Base-by-base conservation (phyloP, 2,797 vertebrate genomes). In the Oreochromis mossambicus region DNA sequence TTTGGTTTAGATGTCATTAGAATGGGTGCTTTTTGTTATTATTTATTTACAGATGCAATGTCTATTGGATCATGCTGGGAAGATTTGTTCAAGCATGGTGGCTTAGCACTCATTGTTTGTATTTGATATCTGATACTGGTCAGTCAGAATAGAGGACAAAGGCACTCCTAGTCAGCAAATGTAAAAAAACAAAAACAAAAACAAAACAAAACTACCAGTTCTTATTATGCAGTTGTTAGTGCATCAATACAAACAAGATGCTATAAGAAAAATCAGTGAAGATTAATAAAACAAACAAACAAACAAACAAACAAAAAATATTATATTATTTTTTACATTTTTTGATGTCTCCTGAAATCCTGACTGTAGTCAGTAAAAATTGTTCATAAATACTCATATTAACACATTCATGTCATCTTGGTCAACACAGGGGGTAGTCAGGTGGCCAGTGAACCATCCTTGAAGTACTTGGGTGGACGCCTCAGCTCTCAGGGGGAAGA, bases 1-100 rank as follows among this genome's bases (percentile, higher is more conserved):
- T 94, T 88, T 58, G 85, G 90, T 87, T 86, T 58, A 78, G 87
- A 95, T 96, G 84, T 78, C 90, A 94, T 96, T 95, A 93, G 92
- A 94, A 88, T 52, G 78, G 81, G 88, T 90, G 79, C 88, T 88
- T 89, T 95, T 87, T 92, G 80, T 93, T 92, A 91, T 93, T 92
- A 88, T 93, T 93, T 90, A 93, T 94, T 94, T 89, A 94, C 88
- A 88, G 41, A 70, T 41, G 51, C 83, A 34, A 77, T 50, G 87
- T 88, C 86, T 93, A 96, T 94, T 93, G 92, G 88, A 94, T 95
- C 91, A 92, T 2, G 83, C 78, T 36, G 88, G 51, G 41, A 46
- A 80, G 82, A 78, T 87, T 84, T 90, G 81, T 82, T 84, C 21
- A 38, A 75, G 52, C 41, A 15, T 19, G 66, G 51, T n/a, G 4